A percentile compares a stretch with the other conserved stretches of the same genome.
phyloP scores from a whole-genome alignment of 2,797 vertebrate species.

The Myotis vivesi region DNA sequence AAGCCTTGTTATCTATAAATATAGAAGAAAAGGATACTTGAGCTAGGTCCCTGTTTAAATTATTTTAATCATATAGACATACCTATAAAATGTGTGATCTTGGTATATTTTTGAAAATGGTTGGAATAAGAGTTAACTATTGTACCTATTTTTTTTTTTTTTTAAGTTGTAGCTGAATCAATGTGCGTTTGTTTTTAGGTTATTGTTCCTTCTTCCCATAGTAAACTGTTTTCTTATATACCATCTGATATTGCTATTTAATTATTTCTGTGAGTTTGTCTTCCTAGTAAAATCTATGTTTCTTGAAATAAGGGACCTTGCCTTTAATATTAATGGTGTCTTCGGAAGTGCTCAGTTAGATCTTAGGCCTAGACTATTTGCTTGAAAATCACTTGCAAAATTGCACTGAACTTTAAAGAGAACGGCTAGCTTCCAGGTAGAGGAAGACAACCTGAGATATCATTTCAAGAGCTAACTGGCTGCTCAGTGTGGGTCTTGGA shows the following conservation, averaged over 20 bases:
- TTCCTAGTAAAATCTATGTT: not conserved
- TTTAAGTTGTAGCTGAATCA: not conserved
- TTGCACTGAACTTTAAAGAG: conserved; percentile 6
- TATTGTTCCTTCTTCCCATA: not conserved
- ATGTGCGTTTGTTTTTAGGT: not conserved
- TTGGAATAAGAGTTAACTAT: not conserved
- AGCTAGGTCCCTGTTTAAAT: not conserved
- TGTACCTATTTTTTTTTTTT: not conserved
- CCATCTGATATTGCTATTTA: not conserved
- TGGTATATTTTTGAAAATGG: not conserved
- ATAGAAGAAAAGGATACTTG: not conserved
- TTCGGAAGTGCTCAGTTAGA: not conserved
- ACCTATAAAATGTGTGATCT: not conserved
- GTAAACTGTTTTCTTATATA: not conserved
- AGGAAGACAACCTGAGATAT: not conserved
- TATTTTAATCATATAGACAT: not conserved
- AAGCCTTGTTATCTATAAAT: not conserved
- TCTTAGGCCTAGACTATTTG: not conserved
- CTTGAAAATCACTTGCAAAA: conserved; percentile 2
- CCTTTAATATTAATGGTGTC: not conserved
- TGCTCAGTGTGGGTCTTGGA: not conserved
- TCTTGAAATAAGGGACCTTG: not conserved
- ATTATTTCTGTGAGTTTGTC: not conserved
- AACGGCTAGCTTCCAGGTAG: not conserved
- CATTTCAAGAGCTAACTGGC: not conserved